These are phyloP conservation scores for Cephus pulcher DNA, from an alignment of 2,888 invertebrate species.

Conservation along the genomic window DNA sequence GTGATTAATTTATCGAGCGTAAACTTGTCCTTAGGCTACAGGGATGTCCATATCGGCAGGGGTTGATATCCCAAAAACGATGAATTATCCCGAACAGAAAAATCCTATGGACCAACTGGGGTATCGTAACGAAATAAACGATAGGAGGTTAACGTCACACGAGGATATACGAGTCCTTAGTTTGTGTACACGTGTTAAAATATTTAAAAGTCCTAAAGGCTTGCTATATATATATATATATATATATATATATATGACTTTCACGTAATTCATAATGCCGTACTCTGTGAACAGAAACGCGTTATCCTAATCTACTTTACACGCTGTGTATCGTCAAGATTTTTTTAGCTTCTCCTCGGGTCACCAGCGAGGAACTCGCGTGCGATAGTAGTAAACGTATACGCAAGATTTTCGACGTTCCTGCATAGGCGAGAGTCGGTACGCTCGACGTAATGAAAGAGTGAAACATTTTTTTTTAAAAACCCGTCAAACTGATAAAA, in stretches of 20 bases:
- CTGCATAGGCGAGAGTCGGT: neutral
- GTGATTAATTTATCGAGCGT: conserved; percentile 56
- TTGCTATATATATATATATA: neutral
- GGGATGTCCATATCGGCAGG: neutral
- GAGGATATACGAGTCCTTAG: neutral
- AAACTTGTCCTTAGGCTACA: conserved; percentile 4
- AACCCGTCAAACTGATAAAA: neutral
- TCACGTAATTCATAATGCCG: neutral
- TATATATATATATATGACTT: neutral
- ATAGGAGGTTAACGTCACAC: neutral
- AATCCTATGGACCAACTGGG: neutral
- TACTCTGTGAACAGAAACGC: conserved; percentile 5
- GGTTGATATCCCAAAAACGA: neutral
- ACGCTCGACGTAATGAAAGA: neutral
- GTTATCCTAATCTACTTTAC: conserved; percentile 41
- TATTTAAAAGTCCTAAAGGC: neutral
- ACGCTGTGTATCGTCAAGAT: conserved; percentile 14
- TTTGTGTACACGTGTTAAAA: neutral
- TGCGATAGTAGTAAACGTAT: neutral
- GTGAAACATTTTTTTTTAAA: neutral
- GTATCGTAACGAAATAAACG: neutral
- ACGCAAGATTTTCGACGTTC: neutral
- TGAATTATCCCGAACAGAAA: neutral
- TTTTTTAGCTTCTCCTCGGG: conserved; percentile 28
- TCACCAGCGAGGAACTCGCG: conserved; percentile 18